Percentiles rank a stretch among this genome's conserved stretches.
These are phyloP conservation scores for Augochlorella aurata DNA, from an alignment of 2,888 invertebrate genomes.

Conservation along the genomic window DNA sequence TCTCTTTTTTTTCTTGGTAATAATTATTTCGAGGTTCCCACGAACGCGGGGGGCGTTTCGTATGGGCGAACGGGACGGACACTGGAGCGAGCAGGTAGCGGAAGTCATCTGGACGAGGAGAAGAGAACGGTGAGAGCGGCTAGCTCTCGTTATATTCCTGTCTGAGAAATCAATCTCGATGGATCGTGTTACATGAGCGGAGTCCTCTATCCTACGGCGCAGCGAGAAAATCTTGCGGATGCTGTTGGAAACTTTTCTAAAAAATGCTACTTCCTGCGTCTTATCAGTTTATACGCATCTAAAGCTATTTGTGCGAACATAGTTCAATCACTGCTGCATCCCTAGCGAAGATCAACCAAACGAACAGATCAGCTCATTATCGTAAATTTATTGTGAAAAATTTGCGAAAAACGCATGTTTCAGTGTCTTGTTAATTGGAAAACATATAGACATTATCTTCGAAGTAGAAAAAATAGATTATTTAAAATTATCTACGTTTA, in stretches of 20 bases:
- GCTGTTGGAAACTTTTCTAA: not conserved
- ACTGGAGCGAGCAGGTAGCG: slow-evolving; percentile 79
- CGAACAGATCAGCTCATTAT: too few species aligned
- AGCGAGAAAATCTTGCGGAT: slow-evolving; percentile 28
- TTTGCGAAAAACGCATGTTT: too few species aligned
- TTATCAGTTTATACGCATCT: not conserved
- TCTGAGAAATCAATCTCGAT: slow-evolving; percentile 78
- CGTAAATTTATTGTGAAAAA: too few species aligned
- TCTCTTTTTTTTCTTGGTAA: slow-evolving; percentile 73
- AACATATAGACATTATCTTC: too few species aligned
- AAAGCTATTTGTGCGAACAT: too few species aligned
- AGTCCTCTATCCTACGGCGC: slow-evolving; percentile 33
- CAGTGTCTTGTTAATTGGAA: too few species aligned
- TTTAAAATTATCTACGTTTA: too few species aligned
- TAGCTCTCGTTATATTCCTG: slow-evolving; percentile 67
- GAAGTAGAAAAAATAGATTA: too few species aligned
- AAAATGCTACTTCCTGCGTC: not conserved
- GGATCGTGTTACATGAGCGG: slow-evolving; percentile 74
- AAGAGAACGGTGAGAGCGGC: slow-evolving; percentile 73
- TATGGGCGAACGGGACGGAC: slow-evolving; percentile 73
- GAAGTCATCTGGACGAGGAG: slow-evolving; percentile 79
- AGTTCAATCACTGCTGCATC: too few species aligned
- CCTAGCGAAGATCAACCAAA: too few species aligned
- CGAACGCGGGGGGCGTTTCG: slow-evolving; percentile 81
- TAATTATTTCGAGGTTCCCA: slow-evolving; percentile 81